These are phyloP conservation scores for Lasiommata megera DNA, from an alignment of 2,888 invertebrate species.

Conservation along the genomic window DNA sequence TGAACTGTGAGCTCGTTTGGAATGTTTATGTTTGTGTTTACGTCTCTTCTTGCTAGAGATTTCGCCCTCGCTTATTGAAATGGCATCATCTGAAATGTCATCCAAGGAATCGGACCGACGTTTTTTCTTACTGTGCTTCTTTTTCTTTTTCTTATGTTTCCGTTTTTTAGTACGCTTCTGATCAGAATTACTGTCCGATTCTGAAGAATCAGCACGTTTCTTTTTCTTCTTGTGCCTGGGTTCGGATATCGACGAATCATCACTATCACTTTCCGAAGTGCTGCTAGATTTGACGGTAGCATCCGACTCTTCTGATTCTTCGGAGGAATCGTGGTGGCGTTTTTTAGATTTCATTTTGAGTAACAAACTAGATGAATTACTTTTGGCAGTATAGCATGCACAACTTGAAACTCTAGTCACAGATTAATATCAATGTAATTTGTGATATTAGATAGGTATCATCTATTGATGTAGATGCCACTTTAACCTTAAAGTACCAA, in stretches of 20 bases:
- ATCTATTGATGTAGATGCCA: no score
- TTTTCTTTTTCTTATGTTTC: slow-evolving; percentile 78
- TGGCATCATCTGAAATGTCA: slow-evolving; percentile 50
- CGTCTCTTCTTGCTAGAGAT: slow-evolving; percentile 66
- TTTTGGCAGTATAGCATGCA: no score
- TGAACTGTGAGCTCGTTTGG: slow-evolving; percentile 55
- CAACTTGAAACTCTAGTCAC: no score
- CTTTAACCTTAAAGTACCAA: no score
- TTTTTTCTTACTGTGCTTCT: slow-evolving; percentile 73
- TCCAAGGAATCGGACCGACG: slow-evolving; percentile 57
- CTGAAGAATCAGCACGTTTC: slow-evolving; percentile 67
- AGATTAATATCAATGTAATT: no score
- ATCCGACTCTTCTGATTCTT: slow-evolving; percentile 68
- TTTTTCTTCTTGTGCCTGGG: slow-evolving; percentile 72
- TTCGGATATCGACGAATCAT: slow-evolving; percentile 62
- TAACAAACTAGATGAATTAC: neutral
- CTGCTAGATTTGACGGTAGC: slow-evolving; percentile 61
- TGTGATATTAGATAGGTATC: no score
- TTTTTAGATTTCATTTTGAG: slow-evolving; percentile 68
- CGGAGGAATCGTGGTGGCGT: slow-evolving; percentile 66
- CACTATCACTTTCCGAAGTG: slow-evolving; percentile 68
- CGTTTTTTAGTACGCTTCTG: slow-evolving; percentile 69
- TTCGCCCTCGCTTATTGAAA: slow-evolving; percentile 65
- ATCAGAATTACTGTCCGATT: slow-evolving; percentile 68
- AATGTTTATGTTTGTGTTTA: slow-evolving; percentile 68